Evolutionary conservation across 2,888 invertebrate genomes (phyloP), one percentile per base, ranked within the genome.

Genomic region (Tachina lurida): DNA sequence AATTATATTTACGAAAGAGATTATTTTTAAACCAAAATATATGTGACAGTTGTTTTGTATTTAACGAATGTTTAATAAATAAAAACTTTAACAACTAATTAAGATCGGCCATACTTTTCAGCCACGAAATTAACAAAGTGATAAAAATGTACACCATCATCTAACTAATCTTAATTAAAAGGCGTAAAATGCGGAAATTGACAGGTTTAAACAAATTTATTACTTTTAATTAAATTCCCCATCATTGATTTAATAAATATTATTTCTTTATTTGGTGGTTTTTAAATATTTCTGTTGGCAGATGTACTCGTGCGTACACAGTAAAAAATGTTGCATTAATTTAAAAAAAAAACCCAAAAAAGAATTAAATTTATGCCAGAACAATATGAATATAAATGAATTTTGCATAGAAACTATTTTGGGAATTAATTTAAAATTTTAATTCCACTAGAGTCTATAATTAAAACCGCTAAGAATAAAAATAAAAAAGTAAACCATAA

Each of bases 231-330:
- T 81, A 81, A 85, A 85, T 68, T 31, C 73, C 73, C 77, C 74
- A 76, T 67, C 80, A 62, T 31, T 81, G 62, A 56, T 67, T 31
- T 39, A 22, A 47, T 56, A 71, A 49, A 78, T 47, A 74, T 85
- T 77, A 85, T 81, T 85, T 68, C 84, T 85, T 85, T 81, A 85
- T 81, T 85, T 77, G 31, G 45, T 49, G 43, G 10, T n/a, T n/a
- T n/a, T 31, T 56, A 5, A 56, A 9, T 31, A 31, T 31, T 31
- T 58, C 58, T 31, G 58, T 31, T 58, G 31, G 22, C 31, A 62
- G 49, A n/a, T 49, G 45, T 41, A n/a, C 65, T 58, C 45, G 19
- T 1, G 7, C 31, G 7, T 31, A 31, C 31, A 31, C 31, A 31
- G 31, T 7, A 31, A 31, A 31, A 31, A 31, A 31, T 7, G 5